Percentiles rank a stretch among this genome's conserved stretches.
Conservation (phyloP, 1,140 invertebrate species). For the Drosophila ogumai region DNA sequence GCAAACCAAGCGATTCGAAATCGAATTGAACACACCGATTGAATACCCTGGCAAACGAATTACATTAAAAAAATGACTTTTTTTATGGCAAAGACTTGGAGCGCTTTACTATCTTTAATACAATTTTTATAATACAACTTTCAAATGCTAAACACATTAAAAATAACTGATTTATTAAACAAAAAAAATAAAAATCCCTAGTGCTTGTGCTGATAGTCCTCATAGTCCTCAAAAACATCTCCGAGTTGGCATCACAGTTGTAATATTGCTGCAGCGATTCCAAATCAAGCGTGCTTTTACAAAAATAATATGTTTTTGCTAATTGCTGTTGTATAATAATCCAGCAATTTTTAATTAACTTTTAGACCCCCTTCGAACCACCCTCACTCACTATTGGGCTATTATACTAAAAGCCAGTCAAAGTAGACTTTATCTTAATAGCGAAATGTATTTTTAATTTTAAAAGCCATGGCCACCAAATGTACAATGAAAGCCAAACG, state of each 20-base stretch:
- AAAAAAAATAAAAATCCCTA: too few relatives aligned
- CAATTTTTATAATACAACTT: too few relatives aligned
- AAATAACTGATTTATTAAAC: too few relatives aligned
- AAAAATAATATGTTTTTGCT: conserved; percentile 34
- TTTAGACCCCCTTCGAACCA: conserved; percentile 24
- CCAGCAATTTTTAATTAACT: conserved; percentile 62
- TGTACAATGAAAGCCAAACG: too few relatives aligned
- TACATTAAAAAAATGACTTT: background rate
- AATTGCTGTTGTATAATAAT: conserved; percentile 63
- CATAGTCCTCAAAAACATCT: too few relatives aligned
- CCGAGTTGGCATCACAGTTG: too few relatives aligned
- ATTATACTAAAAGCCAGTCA: conserved; percentile 7
- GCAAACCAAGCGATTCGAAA: conserved; percentile 41
- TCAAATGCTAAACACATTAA: too few relatives aligned
- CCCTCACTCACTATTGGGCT: conserved; percentile 16
- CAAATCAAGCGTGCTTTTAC: background rate
- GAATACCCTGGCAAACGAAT: conserved; percentile 37
- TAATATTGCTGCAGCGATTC: too few relatives aligned
- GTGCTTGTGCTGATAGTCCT: too few relatives aligned
- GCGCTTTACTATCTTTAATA: too few relatives aligned
- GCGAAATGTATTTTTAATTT: conserved; percentile 67
- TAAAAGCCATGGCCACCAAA: conserved; percentile 13
- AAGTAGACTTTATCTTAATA: conserved; percentile 60
- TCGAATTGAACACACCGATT: conserved; percentile 18
- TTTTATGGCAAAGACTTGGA: background rate